These are phyloP conservation scores for Enteromius trimaculatus DNA, from an alignment of 2,797 vertebrate genomes.

Conservation along the genomic window DNA sequence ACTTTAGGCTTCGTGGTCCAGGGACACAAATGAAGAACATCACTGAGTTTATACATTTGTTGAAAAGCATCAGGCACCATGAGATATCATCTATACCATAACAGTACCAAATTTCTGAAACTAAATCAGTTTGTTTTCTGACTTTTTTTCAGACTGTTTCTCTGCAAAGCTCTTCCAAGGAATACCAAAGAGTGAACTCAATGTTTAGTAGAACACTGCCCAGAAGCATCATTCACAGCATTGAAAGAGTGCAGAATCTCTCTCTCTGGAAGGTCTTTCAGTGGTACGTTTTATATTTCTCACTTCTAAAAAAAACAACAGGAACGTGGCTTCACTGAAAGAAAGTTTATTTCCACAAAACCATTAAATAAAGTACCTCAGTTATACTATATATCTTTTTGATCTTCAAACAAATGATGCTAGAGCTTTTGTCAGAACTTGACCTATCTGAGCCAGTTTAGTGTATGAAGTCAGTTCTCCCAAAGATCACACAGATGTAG, in stretches of 20 bases:
- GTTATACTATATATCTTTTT: background rate
- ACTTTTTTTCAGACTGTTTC: constrained; percentile 67
- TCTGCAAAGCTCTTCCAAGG: constrained; percentile 72
- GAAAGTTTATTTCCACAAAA: background rate
- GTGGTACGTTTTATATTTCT: constrained; percentile 74
- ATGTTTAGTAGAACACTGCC: constrained; percentile 84
- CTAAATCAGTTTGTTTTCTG: background rate
- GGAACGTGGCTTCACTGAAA: background rate
- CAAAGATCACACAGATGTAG: background rate
- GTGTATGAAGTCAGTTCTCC: background rate
- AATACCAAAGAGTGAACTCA: constrained; percentile 76
- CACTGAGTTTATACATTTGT: background rate
- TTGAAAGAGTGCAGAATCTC: constrained; percentile 85
- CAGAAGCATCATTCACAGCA: constrained; percentile 68
- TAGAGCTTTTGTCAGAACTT: background rate
- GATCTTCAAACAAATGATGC: background rate
- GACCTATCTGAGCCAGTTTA: too few species aligned
- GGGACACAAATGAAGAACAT: background rate
- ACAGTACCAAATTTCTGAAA: background rate
- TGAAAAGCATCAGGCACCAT: background rate
- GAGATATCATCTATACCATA: background rate
- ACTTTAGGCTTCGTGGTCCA: too few species aligned
- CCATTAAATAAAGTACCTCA: background rate
- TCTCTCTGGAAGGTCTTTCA: constrained; percentile 86
- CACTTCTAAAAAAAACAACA: background rate